Base-by-base conservation (phyloP, 2,797 vertebrate species). In the Spinus olivaceus region DNA sequence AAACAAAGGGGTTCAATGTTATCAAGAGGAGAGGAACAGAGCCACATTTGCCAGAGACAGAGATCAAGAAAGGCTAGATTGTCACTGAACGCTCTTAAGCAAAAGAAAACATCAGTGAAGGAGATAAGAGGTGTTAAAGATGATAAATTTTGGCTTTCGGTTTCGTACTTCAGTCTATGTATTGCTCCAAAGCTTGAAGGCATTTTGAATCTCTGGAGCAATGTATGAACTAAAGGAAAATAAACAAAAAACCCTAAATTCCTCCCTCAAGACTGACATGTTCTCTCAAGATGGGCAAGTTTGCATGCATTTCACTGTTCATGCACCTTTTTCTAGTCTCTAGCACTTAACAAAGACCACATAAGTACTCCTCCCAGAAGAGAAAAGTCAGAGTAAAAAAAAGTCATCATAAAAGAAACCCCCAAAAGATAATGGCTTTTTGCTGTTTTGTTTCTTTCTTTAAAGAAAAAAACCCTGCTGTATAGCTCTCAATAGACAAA, bases 1-100 rank as follows among this genome's bases (percentile, higher is more conserved):
- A 98, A 97, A 98, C 94, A 98, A 98, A 98, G 65, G 30, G 47
- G 78, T 94, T 86, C 86, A 95, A 5, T n/a, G 44, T 98, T 98
- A 98, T 23, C 60, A 60, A 86, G 78, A 56, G 39, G 24, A 51
- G 39, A 65, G 69, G 42, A 94, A 14, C 16, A 81, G 65, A 82
- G 51, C 6, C 83, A 72, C 23, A 65, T 60, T 65, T 49, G 30
- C 69, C 63, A 79, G 85, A 57, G 39, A 72, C 20, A 85, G 90
- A 96, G 49, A 91, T 76, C n/a, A 92, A 93, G 89, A 92, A 24
- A 32, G 57, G 6, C 28, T 51, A 83, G 60, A 70, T 82, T 63
- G 33, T 66, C 28, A 86, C 82, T 65, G 76, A 51, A 80, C 18
- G 42, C 61, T 72, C 78, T 72, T 82, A 88, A 92, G 91, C 69